Base-by-base conservation (phyloP, 2,888 invertebrate species). In the Hirtodrosophila confusa region DNA sequence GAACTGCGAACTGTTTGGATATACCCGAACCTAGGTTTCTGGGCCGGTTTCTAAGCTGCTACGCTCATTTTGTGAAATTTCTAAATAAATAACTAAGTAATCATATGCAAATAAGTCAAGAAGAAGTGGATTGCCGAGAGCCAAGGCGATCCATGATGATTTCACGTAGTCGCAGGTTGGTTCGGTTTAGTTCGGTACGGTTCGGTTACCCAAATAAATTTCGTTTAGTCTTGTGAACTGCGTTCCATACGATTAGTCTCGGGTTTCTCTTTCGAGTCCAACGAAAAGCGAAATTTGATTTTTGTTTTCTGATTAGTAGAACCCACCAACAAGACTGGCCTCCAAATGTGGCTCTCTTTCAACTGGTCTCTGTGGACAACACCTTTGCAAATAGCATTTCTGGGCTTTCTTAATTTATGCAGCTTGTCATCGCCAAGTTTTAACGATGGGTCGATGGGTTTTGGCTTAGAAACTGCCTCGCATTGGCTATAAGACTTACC, bases 211-310 rank as follows among this genome's bases (percentile, higher is more conserved):
- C 86, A 86, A 79, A 83, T 83, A 75, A 86, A 73, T 71, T 86
- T 79, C 60, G 63, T 82, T 75, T 78, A 71, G 78, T 77, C 50
- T 48, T 54, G 50, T 72, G 78, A 74, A 66, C 72, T 57, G 73
- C 49, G 77, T 65, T 73, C 70, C 84, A 63, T 78, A 67, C 84
- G 83, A 84, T 84, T 84, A 80, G 83, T 84, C 64, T 86, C 85
- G 80, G 80, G 87, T 84, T 84, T 84, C 83, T 84, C 88, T 88
- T 88, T 88, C 78, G 68, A 61, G 64, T 74, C 64, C 54, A 72
- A 73, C 85, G 68, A 31, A 88, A 88, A 88, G 83, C 83, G 88
- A 83, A 88, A 83, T 79, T 82, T 88, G 87, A 87, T 87, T 87
- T 88, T 53, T 62, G 73, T 75, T 82, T 88, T 75, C 88, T 88